Evolutionary conservation across 2,888 invertebrate species (phyloP), one percentile per base, ranked within the genome.

Genomic region (Heliconius cydno): DNA sequence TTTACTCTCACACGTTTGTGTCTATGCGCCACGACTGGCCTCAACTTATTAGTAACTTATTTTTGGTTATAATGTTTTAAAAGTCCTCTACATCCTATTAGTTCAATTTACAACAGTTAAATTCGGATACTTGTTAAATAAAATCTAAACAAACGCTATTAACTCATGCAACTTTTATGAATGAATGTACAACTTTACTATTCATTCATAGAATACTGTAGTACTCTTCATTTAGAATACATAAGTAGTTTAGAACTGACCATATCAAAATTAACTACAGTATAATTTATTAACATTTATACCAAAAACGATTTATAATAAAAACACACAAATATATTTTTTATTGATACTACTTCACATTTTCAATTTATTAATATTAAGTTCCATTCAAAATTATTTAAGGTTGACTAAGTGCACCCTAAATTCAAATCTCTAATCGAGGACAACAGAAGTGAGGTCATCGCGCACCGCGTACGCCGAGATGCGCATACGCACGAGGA

Each of bases 391-490:
- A 74, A 72, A 74, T 78, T 67, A 75, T 68, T 74, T 63, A 75
- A 79, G 67, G 68, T 75, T 75, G 74, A 74, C 79, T 76, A 72
- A 76, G 78, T 78, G 75, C 78, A 80, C 82, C 81, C 84, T 83
- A 84, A 85, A 81, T 73, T 82, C 80, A 76, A 73, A 77, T 82
- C 83, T 83, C 83, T 84, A 85, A 85, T 85, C 82, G 79, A 80
- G 83, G 81, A 81, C 80, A 82, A 80, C 83, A 77, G 83, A 81
- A 81, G 83, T 86, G 92, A 93, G 93, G 93, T 94, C 94, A 94
- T 91, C 91, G 92, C 88, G 90, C 87, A 88, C 84, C 82, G 85
- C 70, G 76, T 22, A 77, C 73, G 60, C 74, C 80, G 83, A 82
- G 86, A 87, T 86, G 86, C 88, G 88, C 88, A 82, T 81, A 85